These are phyloP conservation scores for Brachyrhaphis roseni DNA, from an alignment of 2,797 vertebrate species.

Conservation along the genomic window DNA sequence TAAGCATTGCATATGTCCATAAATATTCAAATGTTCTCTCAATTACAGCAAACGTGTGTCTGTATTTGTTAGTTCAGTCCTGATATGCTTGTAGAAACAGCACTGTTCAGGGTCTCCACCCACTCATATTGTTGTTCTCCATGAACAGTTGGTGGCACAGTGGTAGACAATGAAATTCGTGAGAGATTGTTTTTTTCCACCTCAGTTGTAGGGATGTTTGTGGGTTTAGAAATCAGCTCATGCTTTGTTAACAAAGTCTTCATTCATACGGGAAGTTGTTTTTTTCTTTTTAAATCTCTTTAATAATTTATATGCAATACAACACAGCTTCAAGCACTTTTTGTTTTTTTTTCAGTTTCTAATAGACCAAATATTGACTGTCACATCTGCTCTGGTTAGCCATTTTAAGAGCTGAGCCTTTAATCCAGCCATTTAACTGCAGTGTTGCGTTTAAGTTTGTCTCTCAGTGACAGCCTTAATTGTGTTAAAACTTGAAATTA, in stretches of 20 bases:
- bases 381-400: not conserved
- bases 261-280: not conserved
- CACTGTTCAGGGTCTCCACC: slow-evolving; percentile 47
- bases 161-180: slow-evolving; percentile 40
- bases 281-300: not conserved
- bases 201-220: slow-evolving; percentile 42
- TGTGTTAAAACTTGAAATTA: not conserved
- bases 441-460: not conserved
- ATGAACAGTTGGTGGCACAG: slow-evolving; percentile 63
- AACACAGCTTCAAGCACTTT: not conserved
- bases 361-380: not conserved
- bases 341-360: not conserved
- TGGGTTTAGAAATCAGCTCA: slow-evolving; percentile 39
- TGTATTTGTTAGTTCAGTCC: slow-evolving; percentile 36
- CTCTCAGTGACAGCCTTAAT: not conserved
- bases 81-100: slow-evolving; percentile 50
- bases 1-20: not conserved
- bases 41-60: slow-evolving; percentile 9
- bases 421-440: not conserved
- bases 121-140: slow-evolving; percentile 59
- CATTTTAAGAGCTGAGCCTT: not conserved
- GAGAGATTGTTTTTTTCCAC: slow-evolving; percentile 20
- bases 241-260: slow-evolving; percentile 13
- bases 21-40: slow-evolving; percentile 24
- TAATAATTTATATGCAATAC: not conserved